A percentile compares a stretch with the other conserved stretches of the same genome.
These are phyloP conservation scores for Macrophya alboannulata DNA, from an alignment of 2,888 invertebrate species.

Conservation along the genomic window DNA sequence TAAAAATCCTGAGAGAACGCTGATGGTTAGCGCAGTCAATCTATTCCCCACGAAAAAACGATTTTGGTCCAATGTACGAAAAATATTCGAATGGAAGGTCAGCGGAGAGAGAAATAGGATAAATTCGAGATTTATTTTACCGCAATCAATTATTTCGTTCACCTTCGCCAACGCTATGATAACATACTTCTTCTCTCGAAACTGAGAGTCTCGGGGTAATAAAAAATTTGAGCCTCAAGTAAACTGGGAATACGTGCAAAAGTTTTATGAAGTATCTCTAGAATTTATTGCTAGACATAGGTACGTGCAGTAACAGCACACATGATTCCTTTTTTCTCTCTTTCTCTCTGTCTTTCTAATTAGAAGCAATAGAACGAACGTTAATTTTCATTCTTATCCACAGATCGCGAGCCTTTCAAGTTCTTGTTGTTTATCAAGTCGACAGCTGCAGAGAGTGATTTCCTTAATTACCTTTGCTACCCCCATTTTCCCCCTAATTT, in stretches of 20 bases:
- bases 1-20: conserved; percentile 22
- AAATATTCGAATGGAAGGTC: conserved; percentile 5
- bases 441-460: conserved; percentile 14
- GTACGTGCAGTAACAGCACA: neutral
- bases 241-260: neutral
- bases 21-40: neutral
- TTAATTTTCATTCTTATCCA: neutral
- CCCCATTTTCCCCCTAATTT: conserved; percentile 7
- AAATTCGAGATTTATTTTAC: conserved; percentile 14
- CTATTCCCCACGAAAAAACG: neutral
- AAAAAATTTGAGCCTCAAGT: neutral
- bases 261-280: neutral
- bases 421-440: neutral
- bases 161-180: neutral
- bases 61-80: neutral
- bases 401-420: neutral
- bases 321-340: neutral
- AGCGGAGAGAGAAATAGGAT: neutral
- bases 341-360: neutral
- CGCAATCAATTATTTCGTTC: conserved; percentile 26
- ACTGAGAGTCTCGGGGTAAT: too few species aligned
- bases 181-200: neutral
- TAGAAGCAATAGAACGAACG: neutral
- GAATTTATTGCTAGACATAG: neutral
- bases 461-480: neutral